Base-by-base conservation (phyloP, 2,888 invertebrate genomes). In the Caenorhabditis auriculariae region DNA sequence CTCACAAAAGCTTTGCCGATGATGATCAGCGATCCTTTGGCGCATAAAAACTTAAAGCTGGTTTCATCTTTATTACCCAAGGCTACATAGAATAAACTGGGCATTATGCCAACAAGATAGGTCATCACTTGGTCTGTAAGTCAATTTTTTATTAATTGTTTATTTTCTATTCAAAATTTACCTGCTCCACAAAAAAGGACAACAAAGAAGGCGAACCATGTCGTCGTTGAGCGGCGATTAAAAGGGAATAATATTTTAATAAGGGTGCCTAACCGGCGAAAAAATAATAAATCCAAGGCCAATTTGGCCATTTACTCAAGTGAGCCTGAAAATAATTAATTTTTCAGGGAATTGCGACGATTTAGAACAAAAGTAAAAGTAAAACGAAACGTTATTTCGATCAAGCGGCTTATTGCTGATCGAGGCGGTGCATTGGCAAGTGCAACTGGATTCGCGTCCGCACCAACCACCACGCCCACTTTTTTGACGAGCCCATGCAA, bases 51-150 rank as follows among this genome's bases (percentile, higher is more conserved):
- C 58, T 78, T 80, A 74, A 87, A 81, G 19, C 69, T 70, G 6
- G 63, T 50, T n/a, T 56, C 49, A 42, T 80, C 60, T 15, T 66
- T 83, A 23, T 84, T 82, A 2, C 84, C 85, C 41, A 86, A 77
- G 4, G 84, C 83, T 54, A 82, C 82, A 77, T 86, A 86, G 77
- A 83, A 87, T 50, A 83, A 79, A 69, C 86, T 85, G 9, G 86
- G 83, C 42, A 87, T 77, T 28, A 86, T 71, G 4, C 87, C 87
- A 41, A 87, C 84, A 59, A 84, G 82, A 77, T 85, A 86, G 15
- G 85, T 83, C 29, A 86, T 78, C 61, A 84, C 82, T 77, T 87
- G 85, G 66, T 86, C 86, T 85, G 80, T 44, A 78, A 75, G 37
- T 44, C 17, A 6, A 6, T 9, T n/a, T 9, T 26, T 17, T 12